Evolutionary conservation across 1,140 invertebrate species (phyloP), one percentile per base, ranked within the genome.

Genomic region (Cryptotermes secundus): DNA sequence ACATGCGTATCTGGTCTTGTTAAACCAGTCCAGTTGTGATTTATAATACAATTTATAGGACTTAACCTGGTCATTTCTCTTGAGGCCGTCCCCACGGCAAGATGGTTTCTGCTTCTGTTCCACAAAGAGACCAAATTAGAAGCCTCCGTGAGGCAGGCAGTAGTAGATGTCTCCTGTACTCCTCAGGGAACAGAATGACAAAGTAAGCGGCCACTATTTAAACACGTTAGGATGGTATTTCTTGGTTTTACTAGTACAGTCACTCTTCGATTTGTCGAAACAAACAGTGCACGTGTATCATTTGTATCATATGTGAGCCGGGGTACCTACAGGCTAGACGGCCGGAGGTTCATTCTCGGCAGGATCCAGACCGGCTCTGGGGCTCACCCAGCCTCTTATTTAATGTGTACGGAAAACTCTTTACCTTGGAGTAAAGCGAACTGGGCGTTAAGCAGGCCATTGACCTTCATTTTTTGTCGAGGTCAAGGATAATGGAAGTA

Each of bases 11-110:
- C 59, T 49, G 22, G 45, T 49, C 45, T n/a, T 49, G 45, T 49
- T 49, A 16, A 49, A 22, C 45, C 26, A 31, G 59, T 9, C 59
- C 59, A 72, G 59, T 72, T 72, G 59, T 72, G 59, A 72, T 72
- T 72, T 72, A 72, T 72, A 72, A 72, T 72, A 72, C 59, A 72
- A 72, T 72, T 72, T 72, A 72, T 72, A 7, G 59, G 59, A 72
- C 59, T 72, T 72, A 72, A 72, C 26, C 31, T 72, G 59, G 59
- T 31, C 59, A 72, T 72, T 72, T 72, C 59, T 72, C 59, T 72
- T 26, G 59, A 72, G 59, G n/a, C 26, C 59, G 2, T 72, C 59
- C 59, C 59, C n/a, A 31, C 59, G 59, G 26, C n/a, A 26, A 31
- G n/a, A 72, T 72, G 59, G 59, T 31, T 72, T 31, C 59, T 72